Base-by-base conservation (phyloP, 1,140 invertebrate species). In the Asobara japonica region DNA sequence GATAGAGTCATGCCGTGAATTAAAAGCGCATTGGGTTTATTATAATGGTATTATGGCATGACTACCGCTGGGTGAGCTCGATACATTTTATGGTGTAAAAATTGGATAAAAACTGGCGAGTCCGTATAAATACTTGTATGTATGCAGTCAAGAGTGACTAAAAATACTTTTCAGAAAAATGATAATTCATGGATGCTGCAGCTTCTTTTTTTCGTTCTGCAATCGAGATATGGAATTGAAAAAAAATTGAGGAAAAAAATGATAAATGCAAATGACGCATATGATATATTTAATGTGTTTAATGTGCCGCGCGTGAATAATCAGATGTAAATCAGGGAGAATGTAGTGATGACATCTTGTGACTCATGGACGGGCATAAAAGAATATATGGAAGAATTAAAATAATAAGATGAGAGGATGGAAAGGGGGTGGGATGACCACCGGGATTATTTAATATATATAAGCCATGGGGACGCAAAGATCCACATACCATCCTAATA, bases 41-140 rank as follows among this genome's bases (percentile, higher is more conserved):
- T 83, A 83, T 83, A 83, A 83, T 83, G 75, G 77, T 81, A 80
- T 83, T 83, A 83, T 83, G 80, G 82, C 76, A 69, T 69, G 80
- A 62, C 68, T 51, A 69, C 67, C 64, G 64, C 33, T 64, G 65
- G 38, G 27, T 56, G 22, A 25, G 22, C 51, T 27, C 22, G 18
- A 20, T 56, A 22, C 18, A 18, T 56, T 56, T 45, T 45, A 16
- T 45, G n/a, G 41, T 13, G 41, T 45, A 45, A 45, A 45, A 45
- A 45, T 38, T 38, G 3, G n/a, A n/a, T 2, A 45, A 45, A 45
- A 45, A 11, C n/a, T n/a, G n/a, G n/a, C n/a, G n/a, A n/a, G n/a
- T n/a, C n/a, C n/a, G n/a, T n/a, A n/a, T n/a, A n/a, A n/a, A n/a
- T n/a, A n/a, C n/a, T n/a, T n/a, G n/a, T n/a, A n/a, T n/a, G n/a